Conservation (phyloP, 2,888 invertebrate species). For the Micoletzkya japonica region DNA sequence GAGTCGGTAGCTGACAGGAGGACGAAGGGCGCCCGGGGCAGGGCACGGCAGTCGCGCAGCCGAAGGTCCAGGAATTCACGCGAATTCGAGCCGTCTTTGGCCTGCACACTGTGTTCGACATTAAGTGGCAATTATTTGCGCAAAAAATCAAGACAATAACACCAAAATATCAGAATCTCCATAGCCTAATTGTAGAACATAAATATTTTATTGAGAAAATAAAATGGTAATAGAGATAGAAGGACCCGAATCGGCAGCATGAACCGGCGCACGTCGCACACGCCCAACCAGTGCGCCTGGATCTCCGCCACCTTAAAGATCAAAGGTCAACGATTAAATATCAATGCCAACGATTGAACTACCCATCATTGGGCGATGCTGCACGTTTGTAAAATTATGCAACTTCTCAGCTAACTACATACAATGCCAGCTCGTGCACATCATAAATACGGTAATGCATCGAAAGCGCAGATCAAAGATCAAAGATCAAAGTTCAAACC, state of each 20-base stretch:
- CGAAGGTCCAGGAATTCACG: constrained; percentile 23
- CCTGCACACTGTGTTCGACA: neutral
- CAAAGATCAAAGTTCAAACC: too few relatives aligned
- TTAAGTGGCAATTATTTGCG: neutral
- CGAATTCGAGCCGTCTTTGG: neutral
- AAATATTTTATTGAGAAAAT: neutral
- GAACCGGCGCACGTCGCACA: constrained; percentile 59
- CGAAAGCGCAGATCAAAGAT: too few relatives aligned
- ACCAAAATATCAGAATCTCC: neutral
- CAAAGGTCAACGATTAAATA: too few relatives aligned
- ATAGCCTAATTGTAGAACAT: neutral
- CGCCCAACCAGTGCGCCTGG: constrained; percentile 66
- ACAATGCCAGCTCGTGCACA: too few relatives aligned
- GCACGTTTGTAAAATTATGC: too few relatives aligned
- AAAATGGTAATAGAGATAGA: too few relatives aligned
- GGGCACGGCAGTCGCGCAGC: constrained; percentile 13
- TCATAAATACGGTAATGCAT: too few relatives aligned
- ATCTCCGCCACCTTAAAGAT: constrained; percentile 59
- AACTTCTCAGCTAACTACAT: too few relatives aligned
- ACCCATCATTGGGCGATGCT: too few relatives aligned
- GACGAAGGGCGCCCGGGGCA: constrained; percentile 18
- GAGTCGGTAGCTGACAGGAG: constrained; percentile 16
- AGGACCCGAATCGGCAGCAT: constrained; percentile 47
- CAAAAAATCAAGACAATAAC: neutral
- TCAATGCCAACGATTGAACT: too few relatives aligned